Evolutionary conservation across 2,888 invertebrate species (phyloP).

Genomic region (Geophilus truncorum): DNA sequence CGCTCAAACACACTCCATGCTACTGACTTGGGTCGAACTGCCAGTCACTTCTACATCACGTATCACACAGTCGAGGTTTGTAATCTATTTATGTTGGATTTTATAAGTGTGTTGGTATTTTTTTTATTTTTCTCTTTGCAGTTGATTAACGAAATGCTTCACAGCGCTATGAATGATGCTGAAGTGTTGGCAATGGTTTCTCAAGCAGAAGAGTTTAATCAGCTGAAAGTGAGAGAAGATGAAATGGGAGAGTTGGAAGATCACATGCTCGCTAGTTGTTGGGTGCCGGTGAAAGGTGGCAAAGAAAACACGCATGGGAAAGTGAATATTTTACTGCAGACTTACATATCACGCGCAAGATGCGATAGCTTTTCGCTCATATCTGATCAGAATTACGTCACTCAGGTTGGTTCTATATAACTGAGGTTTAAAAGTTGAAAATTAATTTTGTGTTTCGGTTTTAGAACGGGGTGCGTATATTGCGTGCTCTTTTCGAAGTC

Average conservation of each 20-base stretch:
- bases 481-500: constrained; percentile 90
- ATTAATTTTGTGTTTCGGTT: neutral
- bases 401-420: too few species aligned
- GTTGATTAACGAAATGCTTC: constrained; percentile 77
- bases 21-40: constrained; percentile 84
- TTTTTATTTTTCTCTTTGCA: constrained; percentile 39
- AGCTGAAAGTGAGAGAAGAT: constrained; percentile 93
- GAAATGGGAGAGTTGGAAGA: constrained; percentile 85
- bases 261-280: constrained; percentile 65
- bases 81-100: neutral
- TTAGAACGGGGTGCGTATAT: constrained; percentile 86
- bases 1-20: constrained; percentile 67
- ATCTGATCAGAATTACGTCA: constrained; percentile 83
- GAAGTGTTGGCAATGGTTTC: constrained; percentile 88
- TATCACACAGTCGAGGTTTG: constrained; percentile 79
- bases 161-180: constrained; percentile 74
- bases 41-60: constrained; percentile 96
- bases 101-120: neutral
- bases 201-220: constrained; percentile 88
- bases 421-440: neutral
- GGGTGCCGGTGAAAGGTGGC: constrained; percentile 69
- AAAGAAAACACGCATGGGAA: constrained; percentile 88
- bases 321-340: constrained; percentile 90
- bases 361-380: constrained; percentile 78
- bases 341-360: constrained; percentile 73